A percentile compares a stretch with the other conserved stretches of the same genome.
Evolutionary conservation across 2,113 vertebrate species (phyloP).

Genomic region (Nothocercus nigrocapillus): DNA sequence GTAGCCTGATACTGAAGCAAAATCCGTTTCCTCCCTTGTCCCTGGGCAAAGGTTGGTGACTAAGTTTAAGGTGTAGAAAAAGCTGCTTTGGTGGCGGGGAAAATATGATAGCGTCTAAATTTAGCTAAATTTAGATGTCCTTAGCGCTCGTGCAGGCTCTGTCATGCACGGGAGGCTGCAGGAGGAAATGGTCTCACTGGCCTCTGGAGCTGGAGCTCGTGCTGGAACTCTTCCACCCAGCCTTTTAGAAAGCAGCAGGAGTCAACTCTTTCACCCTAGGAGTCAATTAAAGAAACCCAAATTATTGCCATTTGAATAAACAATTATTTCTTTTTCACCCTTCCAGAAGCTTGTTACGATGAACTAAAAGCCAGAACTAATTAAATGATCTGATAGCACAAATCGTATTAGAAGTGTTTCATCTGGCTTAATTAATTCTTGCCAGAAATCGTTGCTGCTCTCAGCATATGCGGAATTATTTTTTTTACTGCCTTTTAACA

Average conservation of each 20-base stretch:
- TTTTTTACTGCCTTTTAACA: constrained; percentile 43
- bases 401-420: constrained; percentile 76
- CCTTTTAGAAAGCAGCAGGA: constrained; percentile 71
- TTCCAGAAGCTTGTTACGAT: constrained; percentile 67
- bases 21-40: not conserved
- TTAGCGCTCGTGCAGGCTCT: not conserved
- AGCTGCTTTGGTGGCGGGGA: not conserved
- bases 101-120: not conserved
- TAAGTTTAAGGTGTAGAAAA: not conserved
- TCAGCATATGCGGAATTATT: constrained; percentile 53
- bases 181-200: not conserved
- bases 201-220: not conserved
- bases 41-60: not conserved
- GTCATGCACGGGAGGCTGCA: not conserved
- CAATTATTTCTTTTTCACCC: constrained; percentile 67
- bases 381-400: constrained; percentile 72
- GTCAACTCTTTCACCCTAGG: constrained; percentile 63
- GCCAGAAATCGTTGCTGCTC: constrained; percentile 61
- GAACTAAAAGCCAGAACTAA: constrained; percentile 74
- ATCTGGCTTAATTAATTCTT: constrained; percentile 77
- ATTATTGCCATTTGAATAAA: constrained; percentile 80
- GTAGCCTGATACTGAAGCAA: not conserved
- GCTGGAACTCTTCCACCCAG: constrained; percentile 65
- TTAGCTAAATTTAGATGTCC: too few relatives aligned
- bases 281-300: constrained; percentile 78